These are phyloP conservation scores for Cynopterus brachyotis DNA, from an alignment of 2,113 vertebrate genomes.

Conservation along the genomic window DNA sequence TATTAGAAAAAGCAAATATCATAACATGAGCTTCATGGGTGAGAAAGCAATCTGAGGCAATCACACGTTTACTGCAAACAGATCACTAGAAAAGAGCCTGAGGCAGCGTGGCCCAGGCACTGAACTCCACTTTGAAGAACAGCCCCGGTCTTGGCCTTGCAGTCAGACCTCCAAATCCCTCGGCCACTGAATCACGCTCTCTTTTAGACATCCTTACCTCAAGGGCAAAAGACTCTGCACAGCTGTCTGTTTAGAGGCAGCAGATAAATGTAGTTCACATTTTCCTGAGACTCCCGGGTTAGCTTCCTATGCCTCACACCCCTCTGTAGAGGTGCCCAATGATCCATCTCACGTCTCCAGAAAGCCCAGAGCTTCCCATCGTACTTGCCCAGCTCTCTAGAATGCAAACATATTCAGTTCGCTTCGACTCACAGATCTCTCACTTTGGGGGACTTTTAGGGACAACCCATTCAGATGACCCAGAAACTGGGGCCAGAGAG, in stretches of 20 bases:
- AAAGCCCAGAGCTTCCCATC: not conserved
- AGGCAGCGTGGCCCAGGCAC: not conserved
- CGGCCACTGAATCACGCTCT: not conserved
- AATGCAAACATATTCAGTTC: not conserved
- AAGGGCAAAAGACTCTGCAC: not conserved
- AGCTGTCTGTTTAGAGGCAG: not conserved
- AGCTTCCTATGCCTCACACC: not conserved
- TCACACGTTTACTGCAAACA: not conserved
- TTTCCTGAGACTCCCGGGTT: not conserved
- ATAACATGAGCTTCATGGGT: not conserved
- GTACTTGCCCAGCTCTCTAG: not conserved
- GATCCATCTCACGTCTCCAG: not conserved
- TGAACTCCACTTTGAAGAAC: not conserved
- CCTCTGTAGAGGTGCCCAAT: not conserved
- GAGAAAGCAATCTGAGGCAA: not conserved
- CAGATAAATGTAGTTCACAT: not conserved
- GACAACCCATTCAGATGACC: not conserved
- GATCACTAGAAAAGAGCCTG: not conserved
- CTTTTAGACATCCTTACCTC: not conserved
- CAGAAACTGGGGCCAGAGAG: not conserved
- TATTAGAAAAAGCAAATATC: constrained; percentile 32
- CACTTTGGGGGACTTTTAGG: not conserved
- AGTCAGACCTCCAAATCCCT: not conserved
- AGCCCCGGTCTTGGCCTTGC: not conserved
- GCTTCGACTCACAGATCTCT: not conserved